Conservation (phyloP, 2,797 vertebrate species). For the Labeo calbasu region DNA sequence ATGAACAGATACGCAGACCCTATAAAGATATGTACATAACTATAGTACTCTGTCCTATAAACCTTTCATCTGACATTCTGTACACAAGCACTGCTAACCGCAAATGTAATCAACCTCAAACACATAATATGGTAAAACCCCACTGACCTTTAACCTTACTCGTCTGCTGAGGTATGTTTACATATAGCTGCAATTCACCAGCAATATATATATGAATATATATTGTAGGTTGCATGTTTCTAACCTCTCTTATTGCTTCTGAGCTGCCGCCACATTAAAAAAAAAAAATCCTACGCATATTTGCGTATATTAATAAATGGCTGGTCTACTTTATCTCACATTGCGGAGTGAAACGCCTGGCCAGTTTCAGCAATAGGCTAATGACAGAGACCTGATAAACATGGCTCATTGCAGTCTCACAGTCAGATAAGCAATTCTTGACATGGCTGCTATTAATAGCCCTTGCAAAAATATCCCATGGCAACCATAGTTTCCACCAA, state of each 20-base stretch:
- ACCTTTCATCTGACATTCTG: neutral
- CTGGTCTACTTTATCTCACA: neutral
- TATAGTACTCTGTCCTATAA: neutral
- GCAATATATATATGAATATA: neutral
- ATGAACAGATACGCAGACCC: neutral
- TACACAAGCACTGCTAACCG: neutral
- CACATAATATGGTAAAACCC: neutral
- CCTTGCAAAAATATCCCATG: slow-evolving; percentile 5
- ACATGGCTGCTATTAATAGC: slow-evolving; percentile 12
- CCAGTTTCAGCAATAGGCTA: neutral
- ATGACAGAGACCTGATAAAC: slow-evolving; percentile 17
- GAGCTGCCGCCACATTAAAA: neutral
- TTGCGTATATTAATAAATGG: neutral
- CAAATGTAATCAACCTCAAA: neutral
- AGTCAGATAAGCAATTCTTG: slow-evolving; percentile 1
- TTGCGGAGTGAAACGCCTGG: neutral
- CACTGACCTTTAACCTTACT: neutral
- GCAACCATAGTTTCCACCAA: slow-evolving; percentile 9
- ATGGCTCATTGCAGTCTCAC: slow-evolving; percentile 5
- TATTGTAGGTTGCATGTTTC: neutral
- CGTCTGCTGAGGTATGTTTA: slow-evolving; percentile 22
- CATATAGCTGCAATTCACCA: slow-evolving; percentile 4
- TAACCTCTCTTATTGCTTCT: neutral
- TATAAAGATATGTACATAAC: neutral
- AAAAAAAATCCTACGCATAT: neutral